Evolutionary conservation across 2,113 vertebrate species (phyloP), one percentile per base, ranked within the genome.

Genomic region (Cercocebus atys): DNA sequence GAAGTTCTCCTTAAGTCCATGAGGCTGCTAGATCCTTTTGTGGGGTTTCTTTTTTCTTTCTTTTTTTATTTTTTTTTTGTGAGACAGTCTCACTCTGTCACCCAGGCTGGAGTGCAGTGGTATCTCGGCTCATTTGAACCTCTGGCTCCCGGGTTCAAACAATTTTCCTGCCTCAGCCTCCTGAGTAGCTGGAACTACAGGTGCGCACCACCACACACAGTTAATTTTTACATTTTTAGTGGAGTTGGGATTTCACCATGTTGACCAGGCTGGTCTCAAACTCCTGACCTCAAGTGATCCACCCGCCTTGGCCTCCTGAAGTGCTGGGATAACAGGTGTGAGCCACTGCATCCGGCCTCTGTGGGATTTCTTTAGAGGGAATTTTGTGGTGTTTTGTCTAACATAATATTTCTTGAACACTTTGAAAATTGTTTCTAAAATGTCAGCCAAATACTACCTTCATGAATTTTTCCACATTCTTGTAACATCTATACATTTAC

Each of bases 391-490:
- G 30, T 94, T 88, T 73, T 89, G n/a, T 80, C 22, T 72, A 70
- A 27, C 5, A 23, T 43, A 88, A 43, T 88, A 38, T 78, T 66
- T 78, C 30, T 64, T 73, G 50, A 88, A 66, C 9, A 61, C 18
- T 73, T 76, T 73, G n/a, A 52, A 92, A 91, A 76, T 76, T 50
- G 2, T 84, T 92, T 93, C 20, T 86, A 76, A 97, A 95, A 87
- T 78, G 7, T 87, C 75, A 93, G 20, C 47, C n/a, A 81, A 4
- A 61, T 70, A 45, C 8, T 50, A 16, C 35, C 22, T 68, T 70
- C 20, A 22, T 80, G 35, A 43, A 88, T 68, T 97, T 96, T 96
- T 47, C 8, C 38, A 38, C 8, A 30, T 52, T 20, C 55, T 92
- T 82, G 22, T 81, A 70, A 64, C 13, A 68, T 57, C 43, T 88